A percentile compares a stretch with the other conserved stretches of the same genome.
Evolutionary conservation across 1,140 invertebrate species (phyloP).

Genomic region (Habropoda laboriosa): DNA sequence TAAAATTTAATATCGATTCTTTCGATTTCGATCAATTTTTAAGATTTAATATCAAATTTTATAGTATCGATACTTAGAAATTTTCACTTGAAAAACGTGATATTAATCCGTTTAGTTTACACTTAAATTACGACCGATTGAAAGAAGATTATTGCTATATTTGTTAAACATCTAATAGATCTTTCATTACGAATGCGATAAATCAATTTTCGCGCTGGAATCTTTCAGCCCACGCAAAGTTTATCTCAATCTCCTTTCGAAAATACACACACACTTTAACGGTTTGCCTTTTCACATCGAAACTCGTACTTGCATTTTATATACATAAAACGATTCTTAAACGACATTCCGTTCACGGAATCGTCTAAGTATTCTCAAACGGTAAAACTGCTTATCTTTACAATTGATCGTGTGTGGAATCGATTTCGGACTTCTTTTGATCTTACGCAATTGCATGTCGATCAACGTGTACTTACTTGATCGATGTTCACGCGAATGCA

Average conservation of each 20-base stretch:
- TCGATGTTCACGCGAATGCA: slow-evolving; percentile 67
- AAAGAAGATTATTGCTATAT: too few relatives aligned
- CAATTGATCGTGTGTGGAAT: background rate
- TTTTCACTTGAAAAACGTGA: too few relatives aligned
- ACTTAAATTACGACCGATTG: too few relatives aligned
- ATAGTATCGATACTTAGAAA: too few relatives aligned
- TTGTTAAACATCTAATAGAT: too few relatives aligned
- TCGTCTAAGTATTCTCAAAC: background rate
- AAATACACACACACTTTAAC: background rate
- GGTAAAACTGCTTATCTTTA: background rate
- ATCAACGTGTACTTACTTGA: slow-evolving; percentile 54
- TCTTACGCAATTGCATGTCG: slow-evolving; percentile 53
- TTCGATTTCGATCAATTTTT: background rate
- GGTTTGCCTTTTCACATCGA: background rate
- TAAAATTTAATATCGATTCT: background rate
- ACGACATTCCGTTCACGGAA: background rate
- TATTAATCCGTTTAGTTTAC: too few relatives aligned
- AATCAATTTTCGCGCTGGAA: too few relatives aligned
- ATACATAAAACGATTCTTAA: background rate
- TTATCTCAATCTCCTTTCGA: background rate
- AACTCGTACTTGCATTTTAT: too few relatives aligned
- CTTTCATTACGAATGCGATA: too few relatives aligned
- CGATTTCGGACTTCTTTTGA: background rate
- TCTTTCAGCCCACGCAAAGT: background rate
- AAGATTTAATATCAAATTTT: too few relatives aligned